A percentile compares a stretch with the other conserved stretches of the same genome.
These are phyloP conservation scores for Sisyra nigra DNA, from an alignment of 2,888 invertebrate species.

Conservation along the genomic window DNA sequence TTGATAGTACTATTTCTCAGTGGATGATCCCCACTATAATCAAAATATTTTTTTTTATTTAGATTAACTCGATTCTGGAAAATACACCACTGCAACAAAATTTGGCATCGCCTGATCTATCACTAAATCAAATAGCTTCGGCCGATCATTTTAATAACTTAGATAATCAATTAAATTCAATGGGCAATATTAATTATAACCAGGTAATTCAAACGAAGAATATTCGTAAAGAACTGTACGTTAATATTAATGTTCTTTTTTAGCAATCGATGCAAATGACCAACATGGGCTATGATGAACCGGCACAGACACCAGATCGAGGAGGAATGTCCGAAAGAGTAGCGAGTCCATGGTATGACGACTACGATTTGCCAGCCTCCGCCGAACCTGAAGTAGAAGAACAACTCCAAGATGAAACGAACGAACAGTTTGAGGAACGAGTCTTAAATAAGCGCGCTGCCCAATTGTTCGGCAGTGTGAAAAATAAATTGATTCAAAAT, in stretches of 20 bases:
- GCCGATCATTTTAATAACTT: too few species aligned
- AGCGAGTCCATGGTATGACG: slow-evolving; percentile 52
- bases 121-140: too few species aligned
- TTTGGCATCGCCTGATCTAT: too few species aligned
- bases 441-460: slow-evolving; percentile 85
- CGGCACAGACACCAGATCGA: slow-evolving; percentile 42
- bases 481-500: slow-evolving; percentile 48
- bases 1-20: too few species aligned
- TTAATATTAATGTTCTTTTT: slow-evolving; percentile 17
- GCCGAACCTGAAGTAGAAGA: slow-evolving; percentile 77
- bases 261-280: slow-evolving; percentile 32
- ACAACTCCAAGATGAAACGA: slow-evolving; percentile 79
- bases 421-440: slow-evolving; percentile 83
- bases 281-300: slow-evolving; percentile 49
- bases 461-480: slow-evolving; percentile 71
- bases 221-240: slow-evolving; percentile 16
- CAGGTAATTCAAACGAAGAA: background rate
- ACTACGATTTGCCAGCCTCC: slow-evolving; percentile 68
- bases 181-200: too few species aligned
- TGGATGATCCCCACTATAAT: too few species aligned
- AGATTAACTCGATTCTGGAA: too few species aligned
- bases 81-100: too few species aligned
- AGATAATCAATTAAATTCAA: too few species aligned
- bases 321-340: slow-evolving; percentile 39
- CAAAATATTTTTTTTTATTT: too few species aligned